Base-by-base conservation (phyloP, 1,140 invertebrate genomes). In the Doryteuthis pealeii region DNA sequence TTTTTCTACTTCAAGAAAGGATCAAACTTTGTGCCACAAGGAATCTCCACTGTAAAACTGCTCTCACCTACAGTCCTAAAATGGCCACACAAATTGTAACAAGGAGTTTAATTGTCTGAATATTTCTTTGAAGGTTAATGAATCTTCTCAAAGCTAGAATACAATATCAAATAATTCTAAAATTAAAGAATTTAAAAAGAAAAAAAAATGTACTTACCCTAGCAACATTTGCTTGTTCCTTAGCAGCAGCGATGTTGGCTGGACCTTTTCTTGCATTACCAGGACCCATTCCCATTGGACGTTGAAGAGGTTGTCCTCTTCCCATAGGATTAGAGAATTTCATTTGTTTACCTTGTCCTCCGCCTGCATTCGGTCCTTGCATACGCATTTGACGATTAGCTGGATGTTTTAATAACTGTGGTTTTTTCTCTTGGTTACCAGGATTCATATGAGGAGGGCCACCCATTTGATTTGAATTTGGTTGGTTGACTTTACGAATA, bases 251-350 rank as follows among this genome's bases (percentile, higher is more conserved):
- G 5, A 62, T 15, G 26, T 62, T 62, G 10, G 10, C 54, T 5
- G 54, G 54, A 15, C 18, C 54, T 62, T 62, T 62, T 22, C 54
- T 62, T 28, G 26, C 26, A 62, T 22, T 22, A 12, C 12, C 22
- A 62, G 54, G 54, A n/a, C 54, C 54, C 26, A 28, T 22, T 62
- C 54, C 54, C 26, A 28, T 22, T 15, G 54, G 54, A 5, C 54
- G 54, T 22, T 49, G 45, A 8, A 28, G 10, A n/a, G 54, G 54
- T 28, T 62, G 18, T n/a, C 54, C 54, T n/a, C 54, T 22, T n/a
- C 54, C 54, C 54, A 62, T 62, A 62, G 54, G 54, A 62, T 62
- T 62, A 22, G 18, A 18, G 54, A 62, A 62, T 62, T 62, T 62
- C 18, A 12, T 22, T 22, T 62, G 54, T 15, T 18, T 12, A n/a